Base-by-base conservation (phyloP, 2,888 invertebrate genomes). In the Bellardia pandia region DNA sequence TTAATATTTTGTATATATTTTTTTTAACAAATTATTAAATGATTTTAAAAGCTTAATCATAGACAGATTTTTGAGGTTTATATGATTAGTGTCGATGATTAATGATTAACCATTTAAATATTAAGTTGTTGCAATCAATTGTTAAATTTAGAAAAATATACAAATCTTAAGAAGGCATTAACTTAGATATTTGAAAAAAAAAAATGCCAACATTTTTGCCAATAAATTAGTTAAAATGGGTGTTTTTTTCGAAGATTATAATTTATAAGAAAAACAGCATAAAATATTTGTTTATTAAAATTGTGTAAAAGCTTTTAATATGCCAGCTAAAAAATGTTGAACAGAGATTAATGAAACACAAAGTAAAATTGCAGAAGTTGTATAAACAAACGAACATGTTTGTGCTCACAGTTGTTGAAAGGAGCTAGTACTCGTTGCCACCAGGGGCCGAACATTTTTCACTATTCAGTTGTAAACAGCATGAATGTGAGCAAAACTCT, bases 71-170 rank as follows among this genome's bases (percentile, higher is more conserved):
- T 69, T 33, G 8, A 3, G 33, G 9, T 53, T 45, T 33, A 33
- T 16, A 16, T 51, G 45, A 68, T 68, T 62, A 76, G 3, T 16
- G 16, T 60, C 48, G 56, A 60, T 60, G 82, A 76, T 82, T 58
- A 76, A 69, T 76, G 68, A 69, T 58, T 58, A 51, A 58, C 7
- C 7, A 16, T 68, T 48, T 42, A 51, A 13, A 45, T 53, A 45
- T n/a, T 42, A 42, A 37, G 11, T 30, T 66, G 51, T 66, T 30
- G 30, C n/a, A 14, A 51, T 51, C 23, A 64, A 76, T 58, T 58
- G 30, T 5, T 23, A 16, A 66, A 45, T 14, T 14, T 14, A 7
- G 37, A 62, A 5, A 8, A 40, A 62, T 62, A 62, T 62, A 37
- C 5, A 37, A 8, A 62, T 40, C 9, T 16, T 16, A 53, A 58